Percentiles rank a stretch among this genome's conserved stretches.
phyloP scores from a whole-genome alignment of 2,113 vertebrate genomes.

The Triplophysa siluroides region DNA sequence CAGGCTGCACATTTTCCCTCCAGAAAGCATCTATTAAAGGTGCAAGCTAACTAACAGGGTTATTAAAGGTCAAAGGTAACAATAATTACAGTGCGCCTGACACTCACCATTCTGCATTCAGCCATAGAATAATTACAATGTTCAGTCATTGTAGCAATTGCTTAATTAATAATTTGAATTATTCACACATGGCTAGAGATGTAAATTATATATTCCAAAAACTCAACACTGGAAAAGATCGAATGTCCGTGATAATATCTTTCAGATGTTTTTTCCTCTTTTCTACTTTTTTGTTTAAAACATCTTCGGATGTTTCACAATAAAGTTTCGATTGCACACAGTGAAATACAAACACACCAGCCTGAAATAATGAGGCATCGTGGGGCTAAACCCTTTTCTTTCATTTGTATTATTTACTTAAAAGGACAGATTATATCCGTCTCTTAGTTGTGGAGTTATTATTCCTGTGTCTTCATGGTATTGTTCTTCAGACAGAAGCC shows the following conservation, averaged over 20 bases:
- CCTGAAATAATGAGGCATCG: slow-evolving; percentile 41
- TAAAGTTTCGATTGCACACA: slow-evolving; percentile 3
- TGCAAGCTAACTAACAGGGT: background rate
- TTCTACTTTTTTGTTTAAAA: slow-evolving; percentile 18
- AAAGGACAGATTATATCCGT: background rate
- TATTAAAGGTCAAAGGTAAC: slow-evolving; percentile 20
- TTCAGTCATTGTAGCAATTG: slow-evolving; percentile 32
- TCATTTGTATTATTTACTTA: slow-evolving; percentile 40
- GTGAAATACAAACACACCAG: slow-evolving; percentile 11
- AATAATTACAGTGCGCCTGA: slow-evolving; percentile 7
- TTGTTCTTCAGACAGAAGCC: background rate
- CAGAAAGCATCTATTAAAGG: background rate
- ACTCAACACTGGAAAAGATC: slow-evolving; percentile 17
- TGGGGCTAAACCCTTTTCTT: slow-evolving; percentile 26
- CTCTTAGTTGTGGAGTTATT: slow-evolving; percentile 29
- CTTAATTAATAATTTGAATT: slow-evolving; percentile 42
- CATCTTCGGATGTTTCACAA: slow-evolving; percentile 35
- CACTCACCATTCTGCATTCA: slow-evolving; percentile 21
- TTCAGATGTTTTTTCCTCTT: background rate
- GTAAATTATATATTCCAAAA: slow-evolving; percentile 30
- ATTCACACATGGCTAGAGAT: slow-evolving; percentile 32
- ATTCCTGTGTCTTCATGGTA: background rate
- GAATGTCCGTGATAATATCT: slow-evolving; percentile 14
- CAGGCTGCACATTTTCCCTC: background rate
- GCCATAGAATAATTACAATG: slow-evolving; percentile 40